phyloP scores from a whole-genome alignment of 2,888 invertebrate genomes.

The Pemphredon lugubris region DNA sequence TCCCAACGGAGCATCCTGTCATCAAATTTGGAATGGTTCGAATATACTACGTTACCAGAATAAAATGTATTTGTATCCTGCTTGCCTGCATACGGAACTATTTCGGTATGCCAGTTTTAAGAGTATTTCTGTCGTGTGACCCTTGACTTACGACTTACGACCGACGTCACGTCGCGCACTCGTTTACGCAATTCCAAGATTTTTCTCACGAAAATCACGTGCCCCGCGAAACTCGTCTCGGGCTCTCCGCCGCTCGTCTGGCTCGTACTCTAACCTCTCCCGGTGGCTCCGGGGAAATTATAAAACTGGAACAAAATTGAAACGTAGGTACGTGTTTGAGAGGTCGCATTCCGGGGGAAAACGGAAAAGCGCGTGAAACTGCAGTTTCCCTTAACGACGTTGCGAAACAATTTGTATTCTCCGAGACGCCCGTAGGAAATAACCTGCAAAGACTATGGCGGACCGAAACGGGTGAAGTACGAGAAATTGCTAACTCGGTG shows the following conservation, averaged over 20 bases:
- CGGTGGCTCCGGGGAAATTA: constrained; percentile 27
- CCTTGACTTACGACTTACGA: constrained; percentile 48
- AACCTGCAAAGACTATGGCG: not conserved
- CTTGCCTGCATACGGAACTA: constrained; percentile 10
- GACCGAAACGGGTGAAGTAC: not conserved
- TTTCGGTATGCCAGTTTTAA: constrained; percentile 27
- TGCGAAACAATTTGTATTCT: not conserved
- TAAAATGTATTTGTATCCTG: constrained; percentile 29
- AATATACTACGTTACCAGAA: too few relatives aligned
- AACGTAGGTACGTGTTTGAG: constrained; percentile 7
- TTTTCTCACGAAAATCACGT: constrained; percentile 27
- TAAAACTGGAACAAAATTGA: constrained; percentile 34
- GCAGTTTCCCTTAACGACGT: constrained; percentile 1
- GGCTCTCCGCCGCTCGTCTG: not conserved
- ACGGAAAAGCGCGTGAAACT: not conserved
- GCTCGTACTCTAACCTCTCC: not conserved
- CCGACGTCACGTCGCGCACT: constrained; percentile 19
- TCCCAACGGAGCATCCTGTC: too few relatives aligned
- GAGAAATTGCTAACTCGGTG: not conserved
- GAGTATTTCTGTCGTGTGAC: constrained; percentile 46
- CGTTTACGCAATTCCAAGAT: constrained; percentile 39
- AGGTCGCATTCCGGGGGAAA: not conserved
- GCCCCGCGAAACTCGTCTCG: constrained; percentile 7
- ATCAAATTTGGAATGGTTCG: too few relatives aligned
- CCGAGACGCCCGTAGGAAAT: not conserved